A percentile compares a stretch with the other conserved stretches of the same genome.
Evolutionary conservation across 2,888 invertebrate genomes (phyloP).

Genomic region (Vesta saturnalis): DNA sequence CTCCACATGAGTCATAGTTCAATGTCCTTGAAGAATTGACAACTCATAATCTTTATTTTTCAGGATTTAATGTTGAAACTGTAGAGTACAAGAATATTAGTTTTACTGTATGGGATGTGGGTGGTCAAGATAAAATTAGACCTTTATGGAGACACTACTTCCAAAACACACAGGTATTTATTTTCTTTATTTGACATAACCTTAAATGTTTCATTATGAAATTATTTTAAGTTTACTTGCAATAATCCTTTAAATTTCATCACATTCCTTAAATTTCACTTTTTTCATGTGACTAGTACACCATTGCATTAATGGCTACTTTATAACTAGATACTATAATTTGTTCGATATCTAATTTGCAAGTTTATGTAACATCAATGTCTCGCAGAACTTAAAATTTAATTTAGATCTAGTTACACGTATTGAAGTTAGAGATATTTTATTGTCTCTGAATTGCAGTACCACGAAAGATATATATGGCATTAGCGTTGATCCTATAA

Average conservation of each 20-base stretch:
- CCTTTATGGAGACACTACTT: constrained; percentile 98
- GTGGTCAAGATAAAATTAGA: constrained; percentile 98
- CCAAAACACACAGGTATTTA: constrained; percentile 91
- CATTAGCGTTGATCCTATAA: too few relatives aligned
- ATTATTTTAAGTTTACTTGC: background rate
- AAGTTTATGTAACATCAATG: too few relatives aligned
- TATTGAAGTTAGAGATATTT: too few relatives aligned
- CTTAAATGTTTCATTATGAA: background rate
- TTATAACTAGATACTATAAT: too few relatives aligned
- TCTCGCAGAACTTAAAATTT: too few relatives aligned
- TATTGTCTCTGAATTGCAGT: too few relatives aligned
- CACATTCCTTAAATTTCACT: too few relatives aligned
- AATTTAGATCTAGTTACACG: too few relatives aligned
- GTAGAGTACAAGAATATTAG: constrained; percentile 99
- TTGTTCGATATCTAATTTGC: too few relatives aligned
- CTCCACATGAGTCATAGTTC: constrained; percentile 38
- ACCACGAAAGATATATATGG: too few relatives aligned
- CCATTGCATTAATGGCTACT: too few relatives aligned
- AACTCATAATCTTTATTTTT: constrained; percentile 46
- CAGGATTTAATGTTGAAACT: constrained; percentile 98
- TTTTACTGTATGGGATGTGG: constrained; percentile 98
- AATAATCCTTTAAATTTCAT: background rate
- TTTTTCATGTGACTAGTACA: too few relatives aligned
- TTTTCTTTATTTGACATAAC: background rate
- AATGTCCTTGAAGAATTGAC: constrained; percentile 35